A percentile compares a stretch with the other conserved stretches of the same genome.
Evolutionary conservation across 2,113 vertebrate genomes (phyloP).

Genomic region (Sorex fumeus): DNA sequence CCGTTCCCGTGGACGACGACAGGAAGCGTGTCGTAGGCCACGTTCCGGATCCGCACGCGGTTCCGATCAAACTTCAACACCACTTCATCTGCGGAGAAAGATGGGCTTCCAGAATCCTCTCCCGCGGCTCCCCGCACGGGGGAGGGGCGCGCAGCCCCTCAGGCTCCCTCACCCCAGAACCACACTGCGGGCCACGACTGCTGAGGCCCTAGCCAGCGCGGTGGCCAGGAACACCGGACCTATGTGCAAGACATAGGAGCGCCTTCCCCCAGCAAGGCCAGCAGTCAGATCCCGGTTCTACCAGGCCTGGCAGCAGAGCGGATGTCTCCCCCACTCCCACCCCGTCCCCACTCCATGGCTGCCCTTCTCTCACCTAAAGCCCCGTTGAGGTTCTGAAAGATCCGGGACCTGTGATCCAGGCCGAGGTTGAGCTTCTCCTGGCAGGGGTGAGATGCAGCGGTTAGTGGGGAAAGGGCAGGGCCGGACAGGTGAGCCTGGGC

Average conservation of each 20-base stretch:
- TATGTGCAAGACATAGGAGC: too few relatives aligned
- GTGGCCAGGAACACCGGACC: too few relatives aligned
- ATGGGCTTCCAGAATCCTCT: too few relatives aligned
- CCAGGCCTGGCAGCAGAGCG: not conserved
- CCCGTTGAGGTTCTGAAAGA: conserved; percentile 93
- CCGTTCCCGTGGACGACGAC: conserved; percentile 92
- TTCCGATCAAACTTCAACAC: conserved; percentile 92
- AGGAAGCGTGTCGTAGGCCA: conserved; percentile 91
- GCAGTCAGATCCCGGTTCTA: too few relatives aligned
- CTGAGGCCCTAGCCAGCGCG: not conserved
- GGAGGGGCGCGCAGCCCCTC: too few relatives aligned
- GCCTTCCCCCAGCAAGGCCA: too few relatives aligned
- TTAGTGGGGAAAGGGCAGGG: not conserved
- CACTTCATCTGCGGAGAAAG: conserved; percentile 88
- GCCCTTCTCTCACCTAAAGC: conserved; percentile 88
- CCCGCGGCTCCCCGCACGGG: too few relatives aligned
- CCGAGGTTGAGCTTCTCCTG: conserved; percentile 89
- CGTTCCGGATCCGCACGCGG: conserved; percentile 89
- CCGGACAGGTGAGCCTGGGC: too few relatives aligned
- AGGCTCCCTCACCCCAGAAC: not conserved
- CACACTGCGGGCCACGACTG: not conserved
- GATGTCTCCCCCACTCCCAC: not conserved
- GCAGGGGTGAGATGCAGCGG: not conserved
- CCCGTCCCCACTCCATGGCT: not conserved
- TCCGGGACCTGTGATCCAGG: conserved; percentile 90